Conservation (phyloP, 2,888 invertebrate genomes). For the Trachelus troglodyta region DNA sequence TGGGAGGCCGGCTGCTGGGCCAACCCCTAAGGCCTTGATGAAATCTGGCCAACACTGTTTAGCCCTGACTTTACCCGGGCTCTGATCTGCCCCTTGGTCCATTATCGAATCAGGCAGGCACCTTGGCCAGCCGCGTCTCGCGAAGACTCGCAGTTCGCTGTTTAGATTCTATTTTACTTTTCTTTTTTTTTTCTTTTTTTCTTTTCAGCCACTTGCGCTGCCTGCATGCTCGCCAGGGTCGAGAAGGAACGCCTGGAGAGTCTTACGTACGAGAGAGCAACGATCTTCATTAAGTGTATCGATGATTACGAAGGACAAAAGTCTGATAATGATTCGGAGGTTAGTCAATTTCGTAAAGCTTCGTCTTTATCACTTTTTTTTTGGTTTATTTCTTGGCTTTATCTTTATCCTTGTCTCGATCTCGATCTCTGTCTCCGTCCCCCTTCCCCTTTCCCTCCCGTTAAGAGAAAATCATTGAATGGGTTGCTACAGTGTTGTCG, state of each 20-base stretch:
- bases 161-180: not conserved
- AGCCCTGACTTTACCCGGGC: not conserved
- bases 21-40: slow-evolving; percentile 22
- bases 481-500: not conserved
- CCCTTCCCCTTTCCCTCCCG: not conserved
- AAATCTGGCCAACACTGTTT: slow-evolving; percentile 12
- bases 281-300: slow-evolving; percentile 59
- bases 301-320: slow-evolving; percentile 57
- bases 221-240: slow-evolving; percentile 55
- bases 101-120: not conserved
- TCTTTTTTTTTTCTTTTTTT: slow-evolving; percentile 11
- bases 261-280: slow-evolving; percentile 59
- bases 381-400: not conserved
- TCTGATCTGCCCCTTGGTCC: not conserved
- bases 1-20: not conserved
- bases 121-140: too few relatives aligned
- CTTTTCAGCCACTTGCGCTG: slow-evolving; percentile 51
- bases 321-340: slow-evolving; percentile 43
- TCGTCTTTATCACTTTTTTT: not conserved
- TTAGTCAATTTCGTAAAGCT: slow-evolving; percentile 24
- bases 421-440: not conserved
- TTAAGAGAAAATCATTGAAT: slow-evolving; percentile 24
- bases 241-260: slow-evolving; percentile 59
- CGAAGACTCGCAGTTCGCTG: not conserved
- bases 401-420: not conserved